These are phyloP conservation scores for Indicator maculatus DNA, from an alignment of 2,113 vertebrate genomes.

Conservation along the genomic window DNA sequence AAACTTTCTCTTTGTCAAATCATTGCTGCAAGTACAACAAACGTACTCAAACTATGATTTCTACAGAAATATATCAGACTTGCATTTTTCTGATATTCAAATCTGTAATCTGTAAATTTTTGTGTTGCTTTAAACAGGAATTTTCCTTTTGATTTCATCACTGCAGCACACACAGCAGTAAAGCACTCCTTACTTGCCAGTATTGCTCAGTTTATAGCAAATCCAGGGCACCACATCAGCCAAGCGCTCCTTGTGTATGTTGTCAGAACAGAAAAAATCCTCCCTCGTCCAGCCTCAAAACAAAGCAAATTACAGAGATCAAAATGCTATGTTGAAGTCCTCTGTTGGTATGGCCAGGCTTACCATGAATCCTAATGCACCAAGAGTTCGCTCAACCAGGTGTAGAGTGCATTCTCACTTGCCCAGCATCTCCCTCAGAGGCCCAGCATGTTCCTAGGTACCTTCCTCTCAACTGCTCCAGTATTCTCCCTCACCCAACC, in stretches of 20 bases:
- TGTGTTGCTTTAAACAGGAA: neutral
- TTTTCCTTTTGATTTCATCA: slow-evolving; percentile 32
- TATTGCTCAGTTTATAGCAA: slow-evolving; percentile 10
- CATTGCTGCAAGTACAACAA: neutral
- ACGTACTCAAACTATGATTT: neutral
- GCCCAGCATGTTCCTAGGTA: neutral
- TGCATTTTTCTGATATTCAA: neutral
- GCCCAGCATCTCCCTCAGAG: fast-evolving
- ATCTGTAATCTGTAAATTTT: neutral
- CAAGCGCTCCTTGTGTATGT: neutral
- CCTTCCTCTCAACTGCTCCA: neutral
- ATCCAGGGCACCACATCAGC: slow-evolving; percentile 3
- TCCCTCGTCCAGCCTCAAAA: neutral
- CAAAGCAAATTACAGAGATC: neutral
- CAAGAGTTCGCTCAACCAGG: neutral
- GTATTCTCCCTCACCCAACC: neutral
- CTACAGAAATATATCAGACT: neutral
- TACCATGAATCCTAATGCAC: neutral
- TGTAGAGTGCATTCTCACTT: neutral
- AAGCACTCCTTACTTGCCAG: neutral
- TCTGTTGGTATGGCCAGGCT: neutral
- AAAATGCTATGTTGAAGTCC: neutral
- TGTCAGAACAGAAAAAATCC: neutral
- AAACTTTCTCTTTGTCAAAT: neutral
- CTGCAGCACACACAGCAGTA: slow-evolving; percentile 8